Percentiles rank a stretch among this genome's conserved stretches.
Conservation (phyloP, 2,113 vertebrate species). For the Ctenodactylus gundi region DNA sequence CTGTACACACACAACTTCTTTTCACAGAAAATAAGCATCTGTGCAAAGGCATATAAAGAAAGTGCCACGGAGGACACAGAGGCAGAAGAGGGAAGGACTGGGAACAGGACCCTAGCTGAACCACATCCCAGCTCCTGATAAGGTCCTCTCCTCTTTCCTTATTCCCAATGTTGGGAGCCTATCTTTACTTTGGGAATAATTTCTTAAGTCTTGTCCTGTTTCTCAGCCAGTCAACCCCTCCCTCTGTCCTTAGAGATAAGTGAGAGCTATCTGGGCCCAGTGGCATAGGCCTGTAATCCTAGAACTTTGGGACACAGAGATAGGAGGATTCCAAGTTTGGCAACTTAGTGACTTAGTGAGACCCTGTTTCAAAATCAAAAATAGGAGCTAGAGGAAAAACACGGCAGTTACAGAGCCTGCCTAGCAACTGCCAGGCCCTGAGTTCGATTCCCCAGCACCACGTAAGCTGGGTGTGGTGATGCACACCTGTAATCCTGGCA, state of each 20-base stretch:
- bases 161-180: not conserved
- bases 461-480: no score
- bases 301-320: no score
- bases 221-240: not conserved
- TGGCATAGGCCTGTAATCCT: no score
- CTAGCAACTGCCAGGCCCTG: no score
- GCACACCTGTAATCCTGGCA: no score
- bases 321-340: no score
- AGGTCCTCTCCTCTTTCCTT: not conserved
- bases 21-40: slow-evolving; percentile 15
- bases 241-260: not conserved
- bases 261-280: no score
- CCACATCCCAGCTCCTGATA: not conserved
- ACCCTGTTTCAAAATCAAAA: no score
- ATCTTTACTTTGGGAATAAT: not conserved
- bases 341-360: no score
- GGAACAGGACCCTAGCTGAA: not conserved
- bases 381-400: no score
- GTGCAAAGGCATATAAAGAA: not conserved
- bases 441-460: no score
- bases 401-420: no score
- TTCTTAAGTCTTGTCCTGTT: not conserved
- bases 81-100: not conserved
- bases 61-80: not conserved
- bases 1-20: not conserved